Percentiles rank a stretch among this genome's conserved stretches.
Conservation (phyloP, 2,113 vertebrate species). For the Syrmaticus mikado region DNA sequence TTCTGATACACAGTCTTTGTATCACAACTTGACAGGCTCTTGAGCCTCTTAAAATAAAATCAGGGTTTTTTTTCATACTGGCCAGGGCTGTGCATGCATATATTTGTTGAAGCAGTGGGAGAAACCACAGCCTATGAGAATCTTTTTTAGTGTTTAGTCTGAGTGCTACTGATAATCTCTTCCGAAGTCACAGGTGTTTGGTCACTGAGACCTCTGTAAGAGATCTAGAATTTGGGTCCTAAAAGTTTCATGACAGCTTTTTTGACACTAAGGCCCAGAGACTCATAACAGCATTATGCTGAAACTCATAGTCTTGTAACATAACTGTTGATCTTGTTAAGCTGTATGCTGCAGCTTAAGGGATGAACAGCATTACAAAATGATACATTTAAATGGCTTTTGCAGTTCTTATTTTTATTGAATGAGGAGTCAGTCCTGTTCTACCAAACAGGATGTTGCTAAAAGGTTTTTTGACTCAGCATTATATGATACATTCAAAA, state of each 20-base stretch:
- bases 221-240: not conserved
- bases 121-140: not conserved
- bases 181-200: not conserved
- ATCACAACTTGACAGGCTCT: not conserved
- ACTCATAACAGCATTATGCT: not conserved
- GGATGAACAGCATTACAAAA: not conserved
- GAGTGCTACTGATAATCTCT: not conserved
- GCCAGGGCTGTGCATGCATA: not conserved
- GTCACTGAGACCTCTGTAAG: not conserved
- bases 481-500: not conserved
- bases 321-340: not conserved
- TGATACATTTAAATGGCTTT: not conserved
- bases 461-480: not conserved
- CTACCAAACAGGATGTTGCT: not conserved
- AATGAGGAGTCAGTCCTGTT: not conserved
- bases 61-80: not conserved
- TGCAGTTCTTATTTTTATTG: not conserved
- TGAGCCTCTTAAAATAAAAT: not conserved
- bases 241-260: rapidly evolving
- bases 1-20: not conserved
- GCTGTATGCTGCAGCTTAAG: not conserved
- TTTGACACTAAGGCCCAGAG: not conserved
- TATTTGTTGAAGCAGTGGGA: not conserved
- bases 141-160: not conserved
- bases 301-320: not conserved